Evolutionary conservation across 2,888 invertebrate genomes (phyloP), one percentile per base, ranked within the genome.

Genomic region (Spialia ferax): DNA sequence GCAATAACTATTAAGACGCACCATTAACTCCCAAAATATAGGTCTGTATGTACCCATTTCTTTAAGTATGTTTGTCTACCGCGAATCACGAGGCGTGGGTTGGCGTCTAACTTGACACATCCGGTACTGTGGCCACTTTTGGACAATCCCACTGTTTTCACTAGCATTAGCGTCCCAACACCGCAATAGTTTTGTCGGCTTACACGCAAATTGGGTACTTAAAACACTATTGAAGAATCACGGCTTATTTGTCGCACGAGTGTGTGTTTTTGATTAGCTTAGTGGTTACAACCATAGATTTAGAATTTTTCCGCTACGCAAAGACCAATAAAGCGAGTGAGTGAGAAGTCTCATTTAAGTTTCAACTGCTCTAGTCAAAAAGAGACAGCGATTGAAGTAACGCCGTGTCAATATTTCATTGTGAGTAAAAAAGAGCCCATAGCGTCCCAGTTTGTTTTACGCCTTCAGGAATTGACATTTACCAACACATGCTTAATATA

Each of bases 61-160:
- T 52, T 29, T 52, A 66, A 66, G 60, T 66, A 61, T 66, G 60
- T 66, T 66, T 66, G 42, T n/a, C 60, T 23, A 65, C 50, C 65
- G 72, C 71, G 68, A 71, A 70, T 65, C 69, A 54, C 52, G 52
- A 63, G 56, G 71, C 69, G 71, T 72, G 72, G 71, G 73, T 65
- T 42, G 55, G 54, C 55, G 66, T 56, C 76, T 76, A 76, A 75
- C 69, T 64, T 55, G 72, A 48, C 65, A 72, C 70, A 71, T 76
- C 76, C 76, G 76, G 72, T 69, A 70, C 45, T 61, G 48, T 62
- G 48, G 61, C 67, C 67, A 67, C 55, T 52, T 54, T 54, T 54
- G 54, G 48, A 15, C 61, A 62, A 56, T 62, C 26, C 48, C 55
- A 56, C 61, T 67, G 55, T 67, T 61, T 62, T 62, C 67, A 26